Evolutionary conservation across 2,113 vertebrate species (phyloP), one percentile per base, ranked within the genome.

Genomic region (Leptobrachium leishanense): DNA sequence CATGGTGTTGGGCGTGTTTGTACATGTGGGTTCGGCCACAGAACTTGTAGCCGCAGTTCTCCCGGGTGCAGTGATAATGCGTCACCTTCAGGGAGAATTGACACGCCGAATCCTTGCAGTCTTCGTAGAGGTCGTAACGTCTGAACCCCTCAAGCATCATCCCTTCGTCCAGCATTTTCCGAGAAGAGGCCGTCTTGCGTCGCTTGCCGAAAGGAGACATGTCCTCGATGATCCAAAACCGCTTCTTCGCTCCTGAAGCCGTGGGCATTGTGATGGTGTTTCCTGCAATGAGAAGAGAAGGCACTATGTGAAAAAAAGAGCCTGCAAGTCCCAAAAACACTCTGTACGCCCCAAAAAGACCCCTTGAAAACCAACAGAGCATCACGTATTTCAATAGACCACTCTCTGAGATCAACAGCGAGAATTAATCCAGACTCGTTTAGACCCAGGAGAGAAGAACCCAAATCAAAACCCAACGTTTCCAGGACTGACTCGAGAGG

Each of bases 201-300:
- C 97, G 92, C 83, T 99, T 99, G 85, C 98, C 98, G 0, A 94
- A 99, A 0, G 97, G 98, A 0, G 98, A 99, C 98, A 99, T 99
- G 90, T 99, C 98, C 89, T 99, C 98, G 2, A 99, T 99, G 89
- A 99, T 99, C 98, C 98, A 99, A 90, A 99, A 98, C 74, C 98
- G 95, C 87, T 98, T 99, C 75, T 99, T 99, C 83, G 97, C 95
- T 1, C 98, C 98, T 0, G 95, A 95, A 79, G 97, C 97, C 0
- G 96, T 94, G 40, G 98, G 98, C 92, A 99, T 97, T 76, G 96
- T 98, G 91, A 98, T 99, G 91, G 96, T 99, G 90, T 99, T 99
- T 84, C 98, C 98, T 88, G 88, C 74, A 50, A 85, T 81, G 46
- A 79, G 73, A 83, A 0, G 68, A 68, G 10, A 57, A 3, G 41